Conservation (phyloP, 1,140 invertebrate species). For the Ericerus pela region DNA sequence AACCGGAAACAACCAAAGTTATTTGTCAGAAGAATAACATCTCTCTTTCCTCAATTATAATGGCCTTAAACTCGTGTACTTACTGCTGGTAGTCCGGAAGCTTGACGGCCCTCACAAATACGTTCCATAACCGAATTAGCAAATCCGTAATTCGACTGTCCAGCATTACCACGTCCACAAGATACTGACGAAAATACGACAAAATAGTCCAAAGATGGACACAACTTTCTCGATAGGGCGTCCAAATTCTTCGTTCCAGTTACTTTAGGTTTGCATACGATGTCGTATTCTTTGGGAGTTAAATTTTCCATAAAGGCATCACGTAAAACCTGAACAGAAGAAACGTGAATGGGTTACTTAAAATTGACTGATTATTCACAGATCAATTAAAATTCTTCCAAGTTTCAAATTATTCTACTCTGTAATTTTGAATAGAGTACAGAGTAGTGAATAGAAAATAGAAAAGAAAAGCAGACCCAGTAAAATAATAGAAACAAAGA, state of each 20-base stretch:
- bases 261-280: slow-evolving; percentile 47
- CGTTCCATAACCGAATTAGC: slow-evolving; percentile 95
- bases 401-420: too few species aligned
- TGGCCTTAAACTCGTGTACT: slow-evolving; percentile 17
- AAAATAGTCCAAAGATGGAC: slow-evolving; percentile 73
- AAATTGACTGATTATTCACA: too few species aligned
- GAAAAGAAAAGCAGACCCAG: too few species aligned
- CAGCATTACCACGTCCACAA: slow-evolving; percentile 85
- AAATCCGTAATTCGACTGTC: slow-evolving; percentile 88
- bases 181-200: slow-evolving; percentile 88
- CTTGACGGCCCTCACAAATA: slow-evolving; percentile 69
- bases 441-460: too few species aligned
- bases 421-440: too few species aligned
- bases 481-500: too few species aligned
- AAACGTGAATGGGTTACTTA: too few species aligned
- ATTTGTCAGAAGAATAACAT: too few species aligned
- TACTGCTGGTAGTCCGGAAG: slow-evolving; percentile 58
- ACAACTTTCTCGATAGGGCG: slow-evolving; percentile 49
- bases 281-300: slow-evolving; percentile 58
- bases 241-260: slow-evolving; percentile 60
- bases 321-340: slow-evolving; percentile 42
- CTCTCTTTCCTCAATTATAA: too few species aligned
- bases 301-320: slow-evolving; percentile 84
- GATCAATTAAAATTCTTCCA: too few species aligned
- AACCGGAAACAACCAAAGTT: slow-evolving; percentile 13